Evolutionary conservation across 2,797 vertebrate genomes (phyloP), one percentile per base, ranked within the genome.

Genomic region (Gallirallus australis): DNA sequence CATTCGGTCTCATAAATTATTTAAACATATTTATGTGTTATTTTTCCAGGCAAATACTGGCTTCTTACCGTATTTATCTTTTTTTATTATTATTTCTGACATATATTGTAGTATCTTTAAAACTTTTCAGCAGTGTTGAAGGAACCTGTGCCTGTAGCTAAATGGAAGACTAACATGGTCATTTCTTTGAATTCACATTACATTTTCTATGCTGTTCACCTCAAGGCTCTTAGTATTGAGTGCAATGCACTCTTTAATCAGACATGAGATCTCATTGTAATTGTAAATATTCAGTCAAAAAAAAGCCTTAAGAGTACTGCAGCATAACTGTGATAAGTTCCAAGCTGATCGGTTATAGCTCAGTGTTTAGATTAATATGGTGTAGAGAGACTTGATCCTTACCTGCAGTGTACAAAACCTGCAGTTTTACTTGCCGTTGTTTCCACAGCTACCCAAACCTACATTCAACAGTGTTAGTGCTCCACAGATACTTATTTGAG

Each of bases 161-260:
- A 82, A 92, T 81, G 65, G 59, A 91, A 91, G 73, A 83, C n/a
- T 90, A 93, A 72, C 78, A 52, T 28, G 40, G 86, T 54, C 21
- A 61, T 85, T 92, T 95, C 50, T 88, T 90, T 83, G 65, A 72
- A 76, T 93, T 78, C 79, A 48, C 53, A 89, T 76, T 86, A 88
- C 24, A 81, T 91, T 94, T 92, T 77, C 61, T 64, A 4, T 48
- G 71, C 57, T 83, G 33, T 54, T 91, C 57, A 68, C 82, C 84
- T 69, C 37, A 47, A 85, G 69, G 94, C 86, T 89, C 35, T 83
- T 50, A 72, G 54, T 63, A 93, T 53, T 85, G 82, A 94, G 54
- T 73, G 70, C 86, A 94, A 93, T 75, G 66, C 13, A 40, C 52
- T 92, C 59, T 28, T 91, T 90, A 95, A 86, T 91, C 95, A 94